Conservation (phyloP, 2,888 invertebrate genomes). For the Phengaris alcon region DNA sequence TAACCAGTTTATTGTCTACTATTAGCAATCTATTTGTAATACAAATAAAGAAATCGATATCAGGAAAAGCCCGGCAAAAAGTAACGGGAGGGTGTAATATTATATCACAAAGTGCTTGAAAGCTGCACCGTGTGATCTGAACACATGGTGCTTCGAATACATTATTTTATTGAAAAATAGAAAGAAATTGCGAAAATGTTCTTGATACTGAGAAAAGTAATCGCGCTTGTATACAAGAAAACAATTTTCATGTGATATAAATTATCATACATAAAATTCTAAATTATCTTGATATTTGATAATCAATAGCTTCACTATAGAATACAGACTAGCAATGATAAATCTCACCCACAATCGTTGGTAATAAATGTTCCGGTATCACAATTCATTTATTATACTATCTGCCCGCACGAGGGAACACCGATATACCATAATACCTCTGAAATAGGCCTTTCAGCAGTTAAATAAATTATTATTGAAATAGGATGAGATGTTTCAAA, state of each 20-base stretch:
- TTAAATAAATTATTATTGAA: background rate
- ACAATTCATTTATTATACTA: conserved; percentile 14
- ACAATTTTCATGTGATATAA: background rate
- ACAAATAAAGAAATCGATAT: conserved; percentile 6
- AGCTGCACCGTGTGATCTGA: conserved; percentile 6
- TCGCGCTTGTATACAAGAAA: background rate
- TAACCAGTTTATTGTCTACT: background rate
- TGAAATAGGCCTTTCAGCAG: background rate
- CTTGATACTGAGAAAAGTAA: too few species aligned
- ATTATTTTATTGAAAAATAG: background rate
- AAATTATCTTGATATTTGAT: too few species aligned
- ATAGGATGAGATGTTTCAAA: background rate
- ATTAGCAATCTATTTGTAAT: background rate
- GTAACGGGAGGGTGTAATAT: background rate
- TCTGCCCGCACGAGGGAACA: background rate
- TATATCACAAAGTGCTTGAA: background rate
- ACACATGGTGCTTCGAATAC: background rate
- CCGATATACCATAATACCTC: background rate
- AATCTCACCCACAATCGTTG: conserved; percentile 6
- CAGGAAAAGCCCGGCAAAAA: background rate
- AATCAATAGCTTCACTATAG: background rate
- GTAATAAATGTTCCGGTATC: conserved; percentile 4
- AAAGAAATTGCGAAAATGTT: background rate
- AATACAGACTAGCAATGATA: background rate
- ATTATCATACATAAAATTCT: too few species aligned